Evolutionary conservation across 2,113 vertebrate genomes (phyloP).

Genomic region (Taxidea taxus): DNA sequence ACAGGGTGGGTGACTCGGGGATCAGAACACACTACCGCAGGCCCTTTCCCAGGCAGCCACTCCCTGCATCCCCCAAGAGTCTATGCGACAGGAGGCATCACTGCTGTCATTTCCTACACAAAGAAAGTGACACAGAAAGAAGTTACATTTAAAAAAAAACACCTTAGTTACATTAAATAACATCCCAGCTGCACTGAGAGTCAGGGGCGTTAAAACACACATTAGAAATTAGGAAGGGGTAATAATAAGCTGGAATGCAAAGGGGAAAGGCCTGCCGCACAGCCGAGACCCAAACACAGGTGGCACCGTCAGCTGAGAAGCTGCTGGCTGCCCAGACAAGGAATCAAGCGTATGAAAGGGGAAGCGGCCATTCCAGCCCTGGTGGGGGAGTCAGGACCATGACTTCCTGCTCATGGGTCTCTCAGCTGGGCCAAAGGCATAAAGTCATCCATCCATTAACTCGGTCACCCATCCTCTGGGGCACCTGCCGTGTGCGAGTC

Average conservation of each 20-base stretch:
- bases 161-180: background rate
- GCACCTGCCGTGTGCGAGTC: fast-evolving
- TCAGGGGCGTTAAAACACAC: background rate
- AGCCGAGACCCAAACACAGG: background rate
- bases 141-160: background rate
- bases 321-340: background rate
- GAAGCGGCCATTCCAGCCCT: background rate
- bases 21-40: background rate
- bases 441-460: background rate
- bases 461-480: background rate
- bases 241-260: background rate
- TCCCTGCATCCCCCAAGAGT: no score
- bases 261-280: background rate
- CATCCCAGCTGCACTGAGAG: background rate
- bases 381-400: background rate
- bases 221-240: background rate
- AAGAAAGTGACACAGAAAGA: background rate
- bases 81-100: background rate
- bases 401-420: background rate
- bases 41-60: background rate
- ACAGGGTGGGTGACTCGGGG: fast-evolving
- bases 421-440: background rate
- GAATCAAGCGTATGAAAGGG: background rate
- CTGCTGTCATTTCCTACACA: background rate
- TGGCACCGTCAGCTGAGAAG: background rate